Evolutionary conservation across 2,113 vertebrate genomes (phyloP).

Genomic region (Amphiprion ocellaris): DNA sequence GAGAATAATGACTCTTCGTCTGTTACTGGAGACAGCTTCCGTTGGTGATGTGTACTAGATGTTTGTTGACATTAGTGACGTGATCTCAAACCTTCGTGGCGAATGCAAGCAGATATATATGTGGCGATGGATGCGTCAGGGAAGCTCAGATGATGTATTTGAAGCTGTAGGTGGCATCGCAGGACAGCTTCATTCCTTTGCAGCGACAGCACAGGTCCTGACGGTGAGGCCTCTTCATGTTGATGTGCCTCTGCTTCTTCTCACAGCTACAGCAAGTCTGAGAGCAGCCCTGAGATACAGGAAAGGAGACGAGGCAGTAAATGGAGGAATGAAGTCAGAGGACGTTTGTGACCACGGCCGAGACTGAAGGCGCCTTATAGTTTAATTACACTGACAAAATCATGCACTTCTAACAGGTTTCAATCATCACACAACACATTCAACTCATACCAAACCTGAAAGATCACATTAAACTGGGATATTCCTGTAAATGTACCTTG

Average conservation of each 20-base stretch:
- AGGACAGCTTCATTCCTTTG: slow-evolving; percentile 92
- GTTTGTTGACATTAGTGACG: neutral
- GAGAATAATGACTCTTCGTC: slow-evolving; percentile 19
- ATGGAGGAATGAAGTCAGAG: neutral
- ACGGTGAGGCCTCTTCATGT: slow-evolving; percentile 91
- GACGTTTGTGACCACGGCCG: too few species aligned
- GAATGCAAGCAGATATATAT: neutral
- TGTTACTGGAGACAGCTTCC: slow-evolving; percentile 22
- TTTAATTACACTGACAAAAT: too few species aligned
- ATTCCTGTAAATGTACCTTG: slow-evolving; percentile 83
- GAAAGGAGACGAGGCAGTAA: neutral
- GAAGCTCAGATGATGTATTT: slow-evolving; percentile 90
- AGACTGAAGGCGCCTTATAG: too few species aligned
- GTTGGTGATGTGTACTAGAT: neutral
- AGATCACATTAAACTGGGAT: neutral
- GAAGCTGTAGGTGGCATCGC: slow-evolving; percentile 93
- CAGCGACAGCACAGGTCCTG: slow-evolving; percentile 96
- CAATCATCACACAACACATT: too few species aligned
- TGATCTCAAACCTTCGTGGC: neutral
- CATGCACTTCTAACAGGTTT: too few species aligned
- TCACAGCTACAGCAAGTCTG: slow-evolving; percentile 91
- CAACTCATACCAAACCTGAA: too few species aligned
- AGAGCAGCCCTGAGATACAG: slow-evolving; percentile 85
- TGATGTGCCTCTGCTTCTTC: slow-evolving; percentile 92
- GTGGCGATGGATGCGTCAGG: neutral